Conservation (phyloP, 1,140 invertebrate species). For the Cydia strobilella region DNA sequence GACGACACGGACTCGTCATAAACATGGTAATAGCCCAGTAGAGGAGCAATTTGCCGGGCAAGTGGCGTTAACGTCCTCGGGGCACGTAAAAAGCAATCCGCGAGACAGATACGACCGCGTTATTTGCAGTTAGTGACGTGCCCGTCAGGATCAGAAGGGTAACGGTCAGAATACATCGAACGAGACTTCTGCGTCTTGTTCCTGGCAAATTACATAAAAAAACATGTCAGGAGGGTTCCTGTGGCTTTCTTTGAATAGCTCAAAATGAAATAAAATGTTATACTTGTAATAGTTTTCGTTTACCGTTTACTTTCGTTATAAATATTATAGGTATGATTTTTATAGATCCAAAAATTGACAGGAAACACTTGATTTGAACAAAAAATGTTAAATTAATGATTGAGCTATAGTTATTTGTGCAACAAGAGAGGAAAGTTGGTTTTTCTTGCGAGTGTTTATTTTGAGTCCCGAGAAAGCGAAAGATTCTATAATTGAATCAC, state of each 20-base stretch:
- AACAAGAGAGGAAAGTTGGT: too few species aligned
- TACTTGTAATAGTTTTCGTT: not conserved
- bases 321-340: not conserved
- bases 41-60: conserved; percentile 37
- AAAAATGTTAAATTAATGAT: not conserved
- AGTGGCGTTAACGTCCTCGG: conserved; percentile 33
- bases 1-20: not conserved
- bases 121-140: conserved; percentile 30
- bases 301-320: not conserved
- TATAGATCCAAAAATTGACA: too few species aligned
- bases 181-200: not conserved
- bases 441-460: too few species aligned
- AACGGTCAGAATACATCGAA: conserved; percentile 11
- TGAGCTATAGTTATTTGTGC: too few species aligned
- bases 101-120: conserved; percentile 38
- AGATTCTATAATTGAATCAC: too few species aligned
- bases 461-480: too few species aligned
- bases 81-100: conserved; percentile 42
- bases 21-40: conserved; percentile 38
- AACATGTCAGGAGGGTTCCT: not conserved
- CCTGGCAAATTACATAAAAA: not conserved
- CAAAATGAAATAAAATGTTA: too few species aligned
- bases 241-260: too few species aligned
- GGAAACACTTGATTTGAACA: too few species aligned
- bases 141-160: not conserved